Evolutionary conservation across 2,797 vertebrate species (phyloP).

Genomic region (Botia kubotai): DNA sequence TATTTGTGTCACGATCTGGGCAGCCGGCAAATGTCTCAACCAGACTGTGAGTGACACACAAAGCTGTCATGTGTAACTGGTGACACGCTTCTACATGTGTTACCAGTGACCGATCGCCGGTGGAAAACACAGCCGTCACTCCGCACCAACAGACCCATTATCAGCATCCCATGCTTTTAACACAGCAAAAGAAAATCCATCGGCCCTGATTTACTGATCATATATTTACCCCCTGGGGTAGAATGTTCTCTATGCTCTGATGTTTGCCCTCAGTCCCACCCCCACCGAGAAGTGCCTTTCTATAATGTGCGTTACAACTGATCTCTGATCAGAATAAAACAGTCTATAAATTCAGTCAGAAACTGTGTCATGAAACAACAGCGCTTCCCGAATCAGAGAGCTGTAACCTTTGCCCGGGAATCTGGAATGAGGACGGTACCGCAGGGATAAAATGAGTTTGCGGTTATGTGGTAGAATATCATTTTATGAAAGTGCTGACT

Average conservation of each 20-base stretch:
- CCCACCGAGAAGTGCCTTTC: background rate
- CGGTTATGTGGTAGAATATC: background rate
- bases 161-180: conserved; percentile 38
- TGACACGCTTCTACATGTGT: conserved; percentile 41
- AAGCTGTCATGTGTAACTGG: conserved; percentile 46
- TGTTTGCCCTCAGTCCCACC: background rate
- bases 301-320: conserved; percentile 13
- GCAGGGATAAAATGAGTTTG: conserved; percentile 6
- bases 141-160: conserved; percentile 28
- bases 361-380: conserved; percentile 40
- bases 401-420: conserved; percentile 27
- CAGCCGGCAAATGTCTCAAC: conserved; percentile 36
- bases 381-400: conserved; percentile 22
- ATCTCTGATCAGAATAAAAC: conserved; percentile 15
- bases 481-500: background rate
- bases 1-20: conserved; percentile 40
- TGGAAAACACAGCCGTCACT: conserved; percentile 20
- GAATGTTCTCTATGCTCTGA: background rate
- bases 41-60: conserved; percentile 47
- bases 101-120: conserved; percentile 16
- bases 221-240: conserved; percentile 26
- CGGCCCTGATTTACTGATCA: conserved; percentile 27
- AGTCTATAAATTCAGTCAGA: background rate
- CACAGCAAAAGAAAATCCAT: conserved; percentile 35
- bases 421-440: conserved; percentile 38